phyloP scores from a whole-genome alignment of 1,140 invertebrate genomes.

The Ips nitidus region DNA sequence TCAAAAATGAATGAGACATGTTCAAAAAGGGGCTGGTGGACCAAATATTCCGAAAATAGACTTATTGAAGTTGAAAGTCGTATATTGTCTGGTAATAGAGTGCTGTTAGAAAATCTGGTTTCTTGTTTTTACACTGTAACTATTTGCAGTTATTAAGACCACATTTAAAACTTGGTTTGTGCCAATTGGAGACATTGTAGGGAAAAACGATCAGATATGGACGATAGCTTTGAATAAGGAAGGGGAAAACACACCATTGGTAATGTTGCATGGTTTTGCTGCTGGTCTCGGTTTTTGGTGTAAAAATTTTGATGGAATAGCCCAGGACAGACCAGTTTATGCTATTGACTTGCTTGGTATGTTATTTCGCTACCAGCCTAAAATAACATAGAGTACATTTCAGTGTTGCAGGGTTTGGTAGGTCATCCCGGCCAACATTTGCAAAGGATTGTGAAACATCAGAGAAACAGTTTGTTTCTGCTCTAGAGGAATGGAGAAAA shows the following conservation, averaged over 20 bases:
- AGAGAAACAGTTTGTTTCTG: constrained; percentile 87
- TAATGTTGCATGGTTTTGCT: constrained; percentile 92
- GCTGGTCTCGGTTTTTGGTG: constrained; percentile 92
- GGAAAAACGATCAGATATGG: constrained; percentile 79
- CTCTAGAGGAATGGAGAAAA: constrained; percentile 92
- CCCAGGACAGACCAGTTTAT: constrained; percentile 81
- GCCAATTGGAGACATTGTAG: constrained; percentile 76
- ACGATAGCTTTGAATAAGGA: constrained; percentile 78
- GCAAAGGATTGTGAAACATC: constrained; percentile 77
- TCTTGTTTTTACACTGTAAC: background rate
- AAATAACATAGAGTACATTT: background rate
- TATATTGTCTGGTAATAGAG: constrained; percentile 78
- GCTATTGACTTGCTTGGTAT: constrained; percentile 89
- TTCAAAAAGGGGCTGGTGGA: constrained; percentile 70
- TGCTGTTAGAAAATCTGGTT: background rate
- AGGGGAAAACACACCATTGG: constrained; percentile 75
- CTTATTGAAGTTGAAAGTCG: constrained; percentile 79
- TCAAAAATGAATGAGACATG: constrained; percentile 29
- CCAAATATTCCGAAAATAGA: constrained; percentile 75
- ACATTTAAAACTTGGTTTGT: constrained; percentile 82
- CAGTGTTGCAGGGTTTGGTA: constrained; percentile 76
- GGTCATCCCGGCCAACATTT: constrained; percentile 87
- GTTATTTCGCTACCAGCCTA: constrained; percentile 16
- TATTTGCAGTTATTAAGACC: constrained; percentile 65
- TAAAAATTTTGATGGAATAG: constrained; percentile 82